phyloP scores from a whole-genome alignment of 2,888 invertebrate genomes.

The Protodeltote pygarga region DNA sequence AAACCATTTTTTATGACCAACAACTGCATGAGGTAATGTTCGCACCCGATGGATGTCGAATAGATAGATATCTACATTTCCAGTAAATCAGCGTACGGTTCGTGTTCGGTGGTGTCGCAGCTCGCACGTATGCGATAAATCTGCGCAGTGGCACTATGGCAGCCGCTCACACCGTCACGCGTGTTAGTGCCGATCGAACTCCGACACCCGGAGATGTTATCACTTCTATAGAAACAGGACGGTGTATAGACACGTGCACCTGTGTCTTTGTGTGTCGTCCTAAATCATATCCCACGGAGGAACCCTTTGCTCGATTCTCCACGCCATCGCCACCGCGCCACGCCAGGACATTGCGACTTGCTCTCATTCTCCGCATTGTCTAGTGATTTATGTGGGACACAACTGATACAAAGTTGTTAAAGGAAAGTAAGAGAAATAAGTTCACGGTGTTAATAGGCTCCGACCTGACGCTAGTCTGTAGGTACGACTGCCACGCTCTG shows the following conservation, averaged over 20 bases:
- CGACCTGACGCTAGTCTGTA: constrained; percentile 3
- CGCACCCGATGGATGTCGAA: constrained; percentile 5
- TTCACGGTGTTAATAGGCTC: constrained; percentile 15
- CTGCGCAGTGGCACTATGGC: constrained; percentile 18
- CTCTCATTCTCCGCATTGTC: constrained; percentile 26
- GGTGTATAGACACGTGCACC: constrained; percentile 47
- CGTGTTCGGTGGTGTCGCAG: constrained; percentile 1
- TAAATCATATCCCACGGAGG: constrained; percentile 56
- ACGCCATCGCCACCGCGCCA: constrained; percentile 41
- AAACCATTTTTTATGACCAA: neutral
- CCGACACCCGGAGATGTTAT: constrained; percentile 45
- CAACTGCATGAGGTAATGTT: neutral
- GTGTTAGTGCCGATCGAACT: constrained; percentile 9
- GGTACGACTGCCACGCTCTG: neutral
- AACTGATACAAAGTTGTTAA: constrained; percentile 5
- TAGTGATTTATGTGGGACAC: constrained; percentile 44
- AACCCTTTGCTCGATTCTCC: constrained; percentile 61
- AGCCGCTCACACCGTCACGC: constrained; percentile 4
- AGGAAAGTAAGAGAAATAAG: constrained; percentile 2
- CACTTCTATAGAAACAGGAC: constrained; percentile 41
- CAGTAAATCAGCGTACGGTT: constrained; percentile 11
- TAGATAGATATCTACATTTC: constrained; percentile 17
- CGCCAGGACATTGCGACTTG: constrained; percentile 15
- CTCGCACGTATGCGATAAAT: constrained; percentile 29
- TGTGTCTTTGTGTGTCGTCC: constrained; percentile 45